Evolutionary conservation across 2,113 vertebrate genomes (phyloP).

Genomic region (Synodontis membranacea): DNA sequence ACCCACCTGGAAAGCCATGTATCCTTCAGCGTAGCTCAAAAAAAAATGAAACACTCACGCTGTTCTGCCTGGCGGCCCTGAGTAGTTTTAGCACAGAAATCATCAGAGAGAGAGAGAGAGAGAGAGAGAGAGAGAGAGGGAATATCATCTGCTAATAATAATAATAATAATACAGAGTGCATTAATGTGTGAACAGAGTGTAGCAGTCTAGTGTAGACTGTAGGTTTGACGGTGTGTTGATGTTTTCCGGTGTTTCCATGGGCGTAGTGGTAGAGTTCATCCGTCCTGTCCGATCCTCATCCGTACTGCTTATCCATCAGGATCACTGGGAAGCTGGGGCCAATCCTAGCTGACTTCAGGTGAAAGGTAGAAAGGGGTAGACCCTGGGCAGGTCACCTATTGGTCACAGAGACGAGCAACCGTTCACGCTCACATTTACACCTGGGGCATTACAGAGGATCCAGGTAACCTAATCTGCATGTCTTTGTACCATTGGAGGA

Average conservation of each 20-base stretch:
- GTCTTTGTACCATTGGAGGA: too few relatives aligned
- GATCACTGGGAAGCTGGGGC: too few relatives aligned
- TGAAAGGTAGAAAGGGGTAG: too few relatives aligned
- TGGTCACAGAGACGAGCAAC: too few relatives aligned
- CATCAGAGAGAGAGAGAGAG: not conserved
- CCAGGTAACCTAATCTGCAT: too few relatives aligned
- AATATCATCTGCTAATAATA: not conserved
- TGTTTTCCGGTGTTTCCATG: not conserved
- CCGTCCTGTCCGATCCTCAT: too few relatives aligned
- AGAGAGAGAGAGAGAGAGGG: too few relatives aligned
- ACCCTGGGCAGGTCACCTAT: too few relatives aligned
- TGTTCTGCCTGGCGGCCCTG: not conserved
- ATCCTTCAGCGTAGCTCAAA: not conserved
- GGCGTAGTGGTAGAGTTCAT: not conserved
- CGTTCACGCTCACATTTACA: too few relatives aligned
- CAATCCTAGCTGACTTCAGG: too few relatives aligned
- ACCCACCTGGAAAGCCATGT: constrained; percentile 1
- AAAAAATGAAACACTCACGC: not conserved
- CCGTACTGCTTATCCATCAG: too few relatives aligned
- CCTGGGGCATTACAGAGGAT: too few relatives aligned
- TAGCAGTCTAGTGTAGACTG: not conserved
- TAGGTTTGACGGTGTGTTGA: not conserved
- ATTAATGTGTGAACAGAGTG: not conserved
- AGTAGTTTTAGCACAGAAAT: not conserved
- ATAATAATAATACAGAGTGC: not conserved